Base-by-base conservation (phyloP, 2,888 invertebrate species). In the Oligia fasciuncula region DNA sequence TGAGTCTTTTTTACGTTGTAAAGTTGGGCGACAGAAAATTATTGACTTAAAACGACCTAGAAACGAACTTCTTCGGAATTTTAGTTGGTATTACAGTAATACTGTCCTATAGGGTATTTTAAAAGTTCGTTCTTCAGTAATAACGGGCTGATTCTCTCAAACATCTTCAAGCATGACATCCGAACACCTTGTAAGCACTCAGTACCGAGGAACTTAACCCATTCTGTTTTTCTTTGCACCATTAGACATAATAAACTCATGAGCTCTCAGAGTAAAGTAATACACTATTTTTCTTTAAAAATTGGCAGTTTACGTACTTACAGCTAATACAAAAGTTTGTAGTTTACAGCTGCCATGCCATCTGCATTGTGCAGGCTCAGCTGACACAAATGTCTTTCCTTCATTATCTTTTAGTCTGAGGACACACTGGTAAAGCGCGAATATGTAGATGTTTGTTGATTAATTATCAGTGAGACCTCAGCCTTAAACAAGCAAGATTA, bases 221-320 rank as follows among this genome's bases (percentile, higher is more conserved):
- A 66, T 67, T 46, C 46, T 51, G 23, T 49, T 73, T 49, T n/a
- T 70, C 60, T 71, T 77, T n/a, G 76, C 76, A 83, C 76, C 76
- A 79, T 76, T 62, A 81, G 17, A 51, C 35, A 46, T 40, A 43
- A 51, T n/a, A 65, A 63, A 79, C 57, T 62, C 76, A 74, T 79
- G 78, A 82, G 73, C 76, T 71, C 71, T 71, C 77, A 57, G 66
- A 81, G 69, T 84, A 73, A 65, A 70, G 71, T 73, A 57, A 29
- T 70, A 73, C 63, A 77, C 43, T 73, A 66, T 51, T 69, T 69
- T 66, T 71, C 14, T 79, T 85, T 46, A 82, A 79, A 83, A 79
- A 88, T 87, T 88, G 88, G 82, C 87, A 87, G 85, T 88, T 85
- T 72, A 72, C 76, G 67, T 70, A 68, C 79, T 88, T 88, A 88